Evolutionary conservation across 2,113 vertebrate genomes (phyloP), one percentile per base, ranked within the genome.

Genomic region (Eulemur rufifrons): DNA sequence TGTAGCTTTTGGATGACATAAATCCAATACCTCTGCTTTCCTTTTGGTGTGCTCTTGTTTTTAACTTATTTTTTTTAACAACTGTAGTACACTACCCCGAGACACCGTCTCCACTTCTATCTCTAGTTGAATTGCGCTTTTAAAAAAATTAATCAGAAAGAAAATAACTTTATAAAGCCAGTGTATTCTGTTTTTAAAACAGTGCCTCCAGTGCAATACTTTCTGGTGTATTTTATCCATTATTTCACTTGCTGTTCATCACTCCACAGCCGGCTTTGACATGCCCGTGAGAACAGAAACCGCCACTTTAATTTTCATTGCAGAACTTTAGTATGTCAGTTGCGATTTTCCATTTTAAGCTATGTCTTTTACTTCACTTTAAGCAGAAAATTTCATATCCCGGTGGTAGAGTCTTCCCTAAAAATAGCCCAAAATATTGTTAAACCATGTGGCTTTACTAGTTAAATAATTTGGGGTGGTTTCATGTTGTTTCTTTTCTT

Each of bases 121-220:
- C 94, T 96, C 86, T 96, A 61, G 71, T 74, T 68, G 68, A 97
- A 90, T 78, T 84, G 96, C 97, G 91, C 92, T 97, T 95, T 97
- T 47, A 76, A 92, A 95, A 97, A 97, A 96, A 88, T 97, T 94
- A 96, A 98, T 39, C 83, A 95, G 82, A 98, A 98, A 94, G 74
- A 97, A 98, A 97, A 69, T 59, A 86, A 89, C 89, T 97, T 98
- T 95, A 32, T 82, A 11, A 98, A 98, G 97, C 97, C 97, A 97
- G 77, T 97, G 93, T 97, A 68, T 97, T 98, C 96, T 98, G 97
- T 98, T 98, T 98, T 92, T 97, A 94, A 98, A 98, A 90, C 86
- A 98, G 98, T 98, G 98, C 98, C 98, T 98, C 98, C 96, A 88
- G 98, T 98, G 98, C 98, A 98, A 95, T 98, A 97, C 97, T 95